Conservation (phyloP, 2,888 invertebrate species). For the Platypus cylindrus region DNA sequence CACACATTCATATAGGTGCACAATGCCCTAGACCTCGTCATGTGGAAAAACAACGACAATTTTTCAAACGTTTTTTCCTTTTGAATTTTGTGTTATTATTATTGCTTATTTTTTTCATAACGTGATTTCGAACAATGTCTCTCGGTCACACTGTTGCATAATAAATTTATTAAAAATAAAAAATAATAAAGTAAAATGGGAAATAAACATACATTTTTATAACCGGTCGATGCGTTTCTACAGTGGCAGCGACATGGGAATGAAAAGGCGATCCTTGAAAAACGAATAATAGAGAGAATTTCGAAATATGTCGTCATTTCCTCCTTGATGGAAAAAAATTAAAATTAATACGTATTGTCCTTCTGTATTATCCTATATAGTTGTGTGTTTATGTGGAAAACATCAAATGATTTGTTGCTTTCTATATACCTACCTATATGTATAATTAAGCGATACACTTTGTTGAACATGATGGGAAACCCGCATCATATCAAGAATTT, state of each 20-base stretch:
- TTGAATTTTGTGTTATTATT: too few species aligned
- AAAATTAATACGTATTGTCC: constrained; percentile 14
- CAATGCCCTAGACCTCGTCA: too few species aligned
- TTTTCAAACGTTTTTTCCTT: too few species aligned
- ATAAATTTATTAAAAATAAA: constrained; percentile 9
- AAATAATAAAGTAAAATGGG: too few species aligned
- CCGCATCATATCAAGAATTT: too few species aligned
- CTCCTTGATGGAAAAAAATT: constrained; percentile 18
- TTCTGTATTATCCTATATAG: constrained; percentile 19
- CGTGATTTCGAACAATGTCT: constrained; percentile 10
- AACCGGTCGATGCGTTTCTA: constrained; percentile 9
- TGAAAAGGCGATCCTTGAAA: constrained; percentile 23
- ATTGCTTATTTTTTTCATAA: constrained; percentile 5
- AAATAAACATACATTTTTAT: too few species aligned
- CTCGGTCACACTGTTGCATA: constrained; percentile 13
- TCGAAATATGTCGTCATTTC: constrained; percentile 27
- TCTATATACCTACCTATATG: too few species aligned
- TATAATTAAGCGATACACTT: constrained; percentile 29
- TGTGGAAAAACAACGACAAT: too few species aligned
- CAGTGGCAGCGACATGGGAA: constrained; percentile 12
- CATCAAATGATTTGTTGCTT: constrained; percentile 29
- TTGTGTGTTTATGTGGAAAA: too few species aligned
- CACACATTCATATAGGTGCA: too few species aligned
- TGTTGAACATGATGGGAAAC: constrained; percentile 25
- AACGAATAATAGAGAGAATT: constrained; percentile 20